These are phyloP conservation scores for Akabosia matsudoensis DNA, from an alignment of 1,140 invertebrate genomes.

Conservation along the genomic window DNA sequence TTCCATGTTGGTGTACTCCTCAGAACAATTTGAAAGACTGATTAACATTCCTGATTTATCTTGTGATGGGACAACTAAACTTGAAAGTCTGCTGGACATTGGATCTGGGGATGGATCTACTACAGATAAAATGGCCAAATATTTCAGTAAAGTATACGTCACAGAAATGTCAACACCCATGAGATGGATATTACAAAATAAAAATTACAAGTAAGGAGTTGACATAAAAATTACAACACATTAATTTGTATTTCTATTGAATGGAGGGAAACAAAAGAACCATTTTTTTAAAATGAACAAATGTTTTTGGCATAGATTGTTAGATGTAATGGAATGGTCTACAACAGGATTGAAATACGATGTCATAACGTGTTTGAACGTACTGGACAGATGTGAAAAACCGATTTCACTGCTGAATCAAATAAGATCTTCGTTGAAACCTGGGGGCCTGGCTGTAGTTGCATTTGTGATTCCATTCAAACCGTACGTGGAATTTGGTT, in stretches of 20 bases:
- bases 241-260: background rate
- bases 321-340: conserved; percentile 74
- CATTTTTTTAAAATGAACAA: conserved; percentile 9
- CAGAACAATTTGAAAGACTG: conserved; percentile 67
- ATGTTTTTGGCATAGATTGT: conserved; percentile 61
- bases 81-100: conserved; percentile 68
- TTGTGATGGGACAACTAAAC: conserved; percentile 48
- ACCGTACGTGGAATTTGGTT: conserved; percentile 81
- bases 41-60: conserved; percentile 52
- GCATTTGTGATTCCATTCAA: conserved; percentile 83
- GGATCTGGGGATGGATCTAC: conserved; percentile 89
- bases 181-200: conserved; percentile 56
- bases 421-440: conserved; percentile 62
- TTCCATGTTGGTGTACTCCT: conserved; percentile 89
- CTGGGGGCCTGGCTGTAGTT: conserved; percentile 68
- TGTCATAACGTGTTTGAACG: conserved; percentile 80
- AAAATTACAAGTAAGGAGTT: conserved; percentile 9
- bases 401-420: conserved; percentile 70
- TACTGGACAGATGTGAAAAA: conserved; percentile 81
- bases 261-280: background rate
- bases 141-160: conserved; percentile 70
- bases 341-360: conserved; percentile 62
- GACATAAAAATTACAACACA: background rate
- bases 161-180: conserved; percentile 84
- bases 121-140: conserved; percentile 67